phyloP scores from a whole-genome alignment of 2,888 invertebrate species.

The Rhingia rostrata region DNA sequence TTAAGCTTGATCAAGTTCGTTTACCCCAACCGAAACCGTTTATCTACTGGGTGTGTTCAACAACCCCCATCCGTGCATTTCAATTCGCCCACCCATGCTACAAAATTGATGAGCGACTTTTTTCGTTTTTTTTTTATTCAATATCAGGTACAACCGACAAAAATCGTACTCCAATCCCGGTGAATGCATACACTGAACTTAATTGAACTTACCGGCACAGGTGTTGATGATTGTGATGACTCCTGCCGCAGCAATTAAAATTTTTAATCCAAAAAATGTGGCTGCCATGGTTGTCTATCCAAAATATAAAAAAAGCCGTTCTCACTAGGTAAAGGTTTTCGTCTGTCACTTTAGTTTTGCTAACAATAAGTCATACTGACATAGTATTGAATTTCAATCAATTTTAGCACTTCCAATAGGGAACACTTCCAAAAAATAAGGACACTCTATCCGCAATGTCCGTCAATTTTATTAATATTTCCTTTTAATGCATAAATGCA shows the following conservation, averaged over 20 bases:
- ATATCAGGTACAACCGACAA: constrained; percentile 59
- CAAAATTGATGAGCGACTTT: constrained; percentile 48
- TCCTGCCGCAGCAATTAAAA: constrained; percentile 75
- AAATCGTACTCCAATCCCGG: constrained; percentile 7
- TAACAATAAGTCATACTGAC: constrained; percentile 57
- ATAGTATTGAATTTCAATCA: constrained; percentile 58
- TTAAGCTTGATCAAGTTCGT: constrained; percentile 73
- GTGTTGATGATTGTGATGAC: constrained; percentile 71
- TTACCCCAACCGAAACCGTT: constrained; percentile 68
- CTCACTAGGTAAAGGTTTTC: not conserved
- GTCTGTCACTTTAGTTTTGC: constrained; percentile 9
- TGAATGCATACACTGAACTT: constrained; percentile 47
- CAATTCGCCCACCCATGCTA: constrained; percentile 3
- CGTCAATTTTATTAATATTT: not conserved
- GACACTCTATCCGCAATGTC: not conserved
- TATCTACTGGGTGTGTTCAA: constrained; percentile 68
- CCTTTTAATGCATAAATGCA: constrained; percentile 30
- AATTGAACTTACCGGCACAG: constrained; percentile 76
- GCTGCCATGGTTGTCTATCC: constrained; percentile 51
- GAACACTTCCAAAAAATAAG: not conserved
- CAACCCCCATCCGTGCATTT: constrained; percentile 43
- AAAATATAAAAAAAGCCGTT: not conserved
- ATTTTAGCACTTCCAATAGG: constrained; percentile 17
- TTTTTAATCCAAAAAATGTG: constrained; percentile 75
- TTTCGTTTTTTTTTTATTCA: too few relatives aligned